phyloP scores from a whole-genome alignment of 2,797 vertebrate species.

The Eleutherodactylus coqui region DNA sequence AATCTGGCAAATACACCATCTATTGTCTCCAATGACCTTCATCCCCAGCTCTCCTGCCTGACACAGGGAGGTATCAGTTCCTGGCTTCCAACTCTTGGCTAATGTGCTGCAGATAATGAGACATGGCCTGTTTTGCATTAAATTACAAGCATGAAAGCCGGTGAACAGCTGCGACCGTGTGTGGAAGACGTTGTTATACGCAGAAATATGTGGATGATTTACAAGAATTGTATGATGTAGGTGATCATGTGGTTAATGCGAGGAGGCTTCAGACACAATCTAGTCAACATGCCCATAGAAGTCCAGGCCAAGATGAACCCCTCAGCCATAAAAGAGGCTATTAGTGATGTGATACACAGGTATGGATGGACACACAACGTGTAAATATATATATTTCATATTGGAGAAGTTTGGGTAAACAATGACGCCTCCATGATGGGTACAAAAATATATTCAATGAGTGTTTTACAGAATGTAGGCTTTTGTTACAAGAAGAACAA shows the following conservation, averaged over 20 bases:
- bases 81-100: constrained; percentile 17
- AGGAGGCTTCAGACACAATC: background rate
- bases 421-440: too few species aligned
- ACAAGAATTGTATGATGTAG: background rate
- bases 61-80: constrained; percentile 30
- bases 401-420: too few species aligned
- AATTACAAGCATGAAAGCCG: background rate
- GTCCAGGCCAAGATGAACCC: background rate
- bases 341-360: too few species aligned
- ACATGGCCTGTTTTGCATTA: constrained; percentile 42
- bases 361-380: too few species aligned
- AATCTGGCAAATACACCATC: constrained; percentile 17
- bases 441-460: too few species aligned
- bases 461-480: too few species aligned
- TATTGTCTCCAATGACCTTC: constrained; percentile 38
- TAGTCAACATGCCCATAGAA: background rate
- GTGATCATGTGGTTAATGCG: background rate
- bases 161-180: background rate
- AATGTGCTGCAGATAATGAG: constrained; percentile 29
- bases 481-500: too few species aligned
- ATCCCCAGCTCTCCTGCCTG: constrained; percentile 18
- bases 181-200: background rate
- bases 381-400: too few species aligned
- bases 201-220: background rate
- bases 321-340: too few species aligned